Percentiles rank a stretch among this genome's conserved stretches.
Evolutionary conservation across 2,113 vertebrate genomes (phyloP).

Genomic region (Cephalopholis sonnerati): DNA sequence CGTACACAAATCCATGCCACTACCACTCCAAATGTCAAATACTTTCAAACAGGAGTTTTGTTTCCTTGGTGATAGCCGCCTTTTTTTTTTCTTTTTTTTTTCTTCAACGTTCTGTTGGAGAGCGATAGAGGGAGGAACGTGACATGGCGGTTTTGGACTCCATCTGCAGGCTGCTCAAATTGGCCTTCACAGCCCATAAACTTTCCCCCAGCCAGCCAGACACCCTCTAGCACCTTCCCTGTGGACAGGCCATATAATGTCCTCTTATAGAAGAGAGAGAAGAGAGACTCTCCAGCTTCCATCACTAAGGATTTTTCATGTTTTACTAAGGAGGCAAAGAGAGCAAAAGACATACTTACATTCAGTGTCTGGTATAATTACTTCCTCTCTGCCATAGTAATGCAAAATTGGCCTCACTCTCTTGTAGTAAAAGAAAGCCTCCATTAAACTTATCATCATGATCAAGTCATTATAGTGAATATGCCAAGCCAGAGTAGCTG

Average conservation of each 20-base stretch:
- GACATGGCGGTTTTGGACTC: slow-evolving; percentile 58
- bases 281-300: slow-evolving; percentile 40
- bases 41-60: slow-evolving; percentile 27
- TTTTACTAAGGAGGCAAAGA: slow-evolving; percentile 24
- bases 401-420: slow-evolving; percentile 16
- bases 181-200: slow-evolving; percentile 82
- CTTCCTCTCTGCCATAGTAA: slow-evolving; percentile 26
- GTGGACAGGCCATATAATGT: slow-evolving; percentile 67
- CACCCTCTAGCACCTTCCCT: slow-evolving; percentile 59
- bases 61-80: slow-evolving; percentile 45
- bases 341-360: slow-evolving; percentile 17
- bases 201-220: slow-evolving; percentile 56
- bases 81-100: neutral
- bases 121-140: slow-evolving; percentile 45
- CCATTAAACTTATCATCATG: slow-evolving; percentile 36
- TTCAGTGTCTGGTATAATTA: slow-evolving; percentile 43
- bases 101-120: slow-evolving; percentile 31
- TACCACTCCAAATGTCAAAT: slow-evolving; percentile 27
- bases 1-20: slow-evolving; percentile 52
- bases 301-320: slow-evolving; percentile 15
- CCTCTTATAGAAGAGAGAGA: slow-evolving; percentile 55
- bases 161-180: slow-evolving; percentile 69
- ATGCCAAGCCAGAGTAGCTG: neutral
- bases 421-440: slow-evolving; percentile 25
- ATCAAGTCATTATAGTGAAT: slow-evolving; percentile 46